Conservation (phyloP, 2,797 vertebrate species). For the Novumbra hubbsi region DNA sequence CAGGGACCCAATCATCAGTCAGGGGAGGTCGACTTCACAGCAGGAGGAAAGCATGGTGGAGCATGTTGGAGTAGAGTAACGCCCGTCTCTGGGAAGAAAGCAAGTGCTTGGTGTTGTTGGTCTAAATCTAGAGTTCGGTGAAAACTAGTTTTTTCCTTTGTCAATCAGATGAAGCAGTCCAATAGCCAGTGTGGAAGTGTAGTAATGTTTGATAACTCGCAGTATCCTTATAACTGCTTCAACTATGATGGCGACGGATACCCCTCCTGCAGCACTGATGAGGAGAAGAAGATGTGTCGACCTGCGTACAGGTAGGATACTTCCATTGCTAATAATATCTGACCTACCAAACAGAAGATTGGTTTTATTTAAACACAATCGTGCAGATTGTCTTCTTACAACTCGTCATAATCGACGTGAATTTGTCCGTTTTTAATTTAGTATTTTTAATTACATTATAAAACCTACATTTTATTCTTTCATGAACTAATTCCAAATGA, state of each 20-base stretch:
- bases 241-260: slow-evolving; percentile 95
- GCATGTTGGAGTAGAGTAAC: slow-evolving; percentile 33
- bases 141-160: slow-evolving; percentile 17
- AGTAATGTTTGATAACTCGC: slow-evolving; percentile 93
- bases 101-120: neutral
- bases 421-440: neutral
- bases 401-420: neutral
- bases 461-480: neutral
- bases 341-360: neutral
- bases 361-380: neutral
- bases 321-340: slow-evolving; percentile 60
- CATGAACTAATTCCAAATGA: neutral
- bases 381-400: neutral
- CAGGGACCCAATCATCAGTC: slow-evolving; percentile 45
- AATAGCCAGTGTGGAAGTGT: slow-evolving; percentile 33
- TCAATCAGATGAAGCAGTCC: slow-evolving; percentile 38
- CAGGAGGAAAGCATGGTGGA: slow-evolving; percentile 39
- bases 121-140: slow-evolving; percentile 2
- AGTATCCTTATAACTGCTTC: slow-evolving; percentile 98
- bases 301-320: slow-evolving; percentile 90
- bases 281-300: slow-evolving; percentile 90
- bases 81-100: slow-evolving; percentile 10
- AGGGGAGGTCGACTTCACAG: slow-evolving; percentile 36
- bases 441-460: neutral
- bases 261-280: slow-evolving; percentile 85